phyloP scores from a whole-genome alignment of 2,797 vertebrate species.

The Trichosurus vulpecula region DNA sequence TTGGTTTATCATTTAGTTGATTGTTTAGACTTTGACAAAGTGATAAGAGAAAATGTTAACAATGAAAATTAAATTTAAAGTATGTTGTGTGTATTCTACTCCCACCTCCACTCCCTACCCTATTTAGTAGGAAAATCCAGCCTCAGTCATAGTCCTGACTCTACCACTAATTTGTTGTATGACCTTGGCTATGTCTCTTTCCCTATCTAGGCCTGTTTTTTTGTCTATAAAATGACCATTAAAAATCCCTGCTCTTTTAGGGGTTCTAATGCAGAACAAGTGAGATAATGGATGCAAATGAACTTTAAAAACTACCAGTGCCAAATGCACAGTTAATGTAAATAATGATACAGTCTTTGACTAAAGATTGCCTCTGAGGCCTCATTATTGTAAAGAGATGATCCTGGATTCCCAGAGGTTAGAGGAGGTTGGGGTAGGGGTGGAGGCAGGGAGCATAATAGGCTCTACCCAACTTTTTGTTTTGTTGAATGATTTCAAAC shows the following conservation, averaged over 20 bases:
- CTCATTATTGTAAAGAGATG: not conserved
- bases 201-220: not conserved
- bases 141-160: not conserved
- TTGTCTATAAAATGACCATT: not conserved
- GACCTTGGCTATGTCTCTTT: not conserved
- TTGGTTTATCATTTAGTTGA: not conserved
- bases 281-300: not conserved
- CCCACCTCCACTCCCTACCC: not conserved
- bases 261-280: not conserved
- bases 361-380: not conserved
- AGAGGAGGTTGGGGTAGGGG: not conserved
- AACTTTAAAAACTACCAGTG: not conserved
- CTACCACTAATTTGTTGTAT: not conserved
- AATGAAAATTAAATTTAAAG: not conserved
- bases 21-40: not conserved
- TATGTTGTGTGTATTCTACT: not conserved
- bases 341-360: not conserved
- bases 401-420: not conserved
- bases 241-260: not conserved
- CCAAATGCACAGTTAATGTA: not conserved
- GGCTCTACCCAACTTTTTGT: not conserved
- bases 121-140: not conserved
- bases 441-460: fast-evolving
- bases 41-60: not conserved
- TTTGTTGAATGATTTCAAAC: not conserved